Conservation (phyloP, 2,888 invertebrate genomes). For the Pammene fasciana region DNA sequence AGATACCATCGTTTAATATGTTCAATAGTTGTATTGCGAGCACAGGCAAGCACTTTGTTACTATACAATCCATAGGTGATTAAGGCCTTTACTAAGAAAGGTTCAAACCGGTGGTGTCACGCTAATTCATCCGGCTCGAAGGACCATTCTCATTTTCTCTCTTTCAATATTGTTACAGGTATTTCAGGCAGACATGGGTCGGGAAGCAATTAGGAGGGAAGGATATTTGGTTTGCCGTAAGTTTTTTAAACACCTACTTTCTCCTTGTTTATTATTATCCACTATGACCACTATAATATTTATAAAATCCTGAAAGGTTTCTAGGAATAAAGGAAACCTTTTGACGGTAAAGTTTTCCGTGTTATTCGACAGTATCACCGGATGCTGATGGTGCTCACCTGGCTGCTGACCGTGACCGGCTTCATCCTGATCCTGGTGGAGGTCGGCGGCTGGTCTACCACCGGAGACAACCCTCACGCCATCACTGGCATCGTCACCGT, state of each 20-base stretch:
- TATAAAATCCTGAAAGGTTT: no score
- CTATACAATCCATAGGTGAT: no score
- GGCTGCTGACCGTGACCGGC: conserved; percentile 89
- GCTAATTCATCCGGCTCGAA: background rate
- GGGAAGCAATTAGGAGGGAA: conserved; percentile 91
- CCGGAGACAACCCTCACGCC: conserved; percentile 91
- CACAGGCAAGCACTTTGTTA: no score
- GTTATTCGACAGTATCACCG: conserved; percentile 88
- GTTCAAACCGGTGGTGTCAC: no score
- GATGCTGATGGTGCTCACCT: conserved; percentile 91
- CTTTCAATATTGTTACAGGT: conserved; percentile 74
- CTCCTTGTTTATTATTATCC: background rate
- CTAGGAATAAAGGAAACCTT: no score
- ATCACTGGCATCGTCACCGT: conserved; percentile 91
- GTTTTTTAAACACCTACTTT: conserved; percentile 55
- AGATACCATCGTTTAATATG: no score
- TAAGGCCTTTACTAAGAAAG: no score
- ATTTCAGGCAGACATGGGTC: conserved; percentile 95
- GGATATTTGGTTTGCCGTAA: conserved; percentile 97
- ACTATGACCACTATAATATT: background rate
- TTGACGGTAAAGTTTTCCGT: no score
- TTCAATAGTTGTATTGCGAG: no score
- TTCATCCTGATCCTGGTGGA: conserved; percentile 93
- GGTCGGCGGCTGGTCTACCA: conserved; percentile 88
- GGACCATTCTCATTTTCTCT: background rate